These are phyloP conservation scores for Anarrhichthys ocellatus DNA, from an alignment of 2,113 vertebrate genomes.

Conservation along the genomic window DNA sequence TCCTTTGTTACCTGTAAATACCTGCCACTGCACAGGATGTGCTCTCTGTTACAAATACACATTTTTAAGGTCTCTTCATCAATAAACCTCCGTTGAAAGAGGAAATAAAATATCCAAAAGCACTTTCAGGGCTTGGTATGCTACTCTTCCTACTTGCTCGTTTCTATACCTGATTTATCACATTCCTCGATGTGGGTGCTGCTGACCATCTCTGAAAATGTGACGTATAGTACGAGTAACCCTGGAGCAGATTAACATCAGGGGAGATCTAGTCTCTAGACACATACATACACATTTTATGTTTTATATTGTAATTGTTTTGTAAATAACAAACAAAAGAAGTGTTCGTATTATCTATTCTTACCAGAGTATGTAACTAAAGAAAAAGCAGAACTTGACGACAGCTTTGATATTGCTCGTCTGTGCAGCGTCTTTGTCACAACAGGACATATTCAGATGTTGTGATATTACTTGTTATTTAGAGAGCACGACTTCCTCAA, in stretches of 20 bases:
- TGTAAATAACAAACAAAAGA: background rate
- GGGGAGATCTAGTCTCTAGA: background rate
- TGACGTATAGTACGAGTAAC: background rate
- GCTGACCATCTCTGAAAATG: too few species aligned
- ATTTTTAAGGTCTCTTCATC: background rate
- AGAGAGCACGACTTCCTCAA: too few species aligned
- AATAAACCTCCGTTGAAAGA: background rate
- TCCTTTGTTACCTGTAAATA: too few species aligned
- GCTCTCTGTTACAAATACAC: too few species aligned
- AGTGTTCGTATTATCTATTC: too few species aligned
- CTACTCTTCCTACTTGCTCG: too few species aligned
- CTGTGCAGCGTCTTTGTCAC: background rate
- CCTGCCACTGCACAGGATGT: too few species aligned
- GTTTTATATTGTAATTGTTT: background rate
- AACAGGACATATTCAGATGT: background rate
- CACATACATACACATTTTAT: background rate
- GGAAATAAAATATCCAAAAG: background rate
- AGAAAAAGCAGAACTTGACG: too few species aligned
- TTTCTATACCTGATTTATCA: background rate
- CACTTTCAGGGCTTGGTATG: background rate
- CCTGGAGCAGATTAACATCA: background rate
- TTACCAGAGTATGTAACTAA: too few species aligned
- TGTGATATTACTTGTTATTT: too few species aligned
- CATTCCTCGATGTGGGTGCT: background rate
- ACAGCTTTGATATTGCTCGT: background rate